Base-by-base conservation (phyloP, 2,888 invertebrate species). In the Agriopis marginaria region DNA sequence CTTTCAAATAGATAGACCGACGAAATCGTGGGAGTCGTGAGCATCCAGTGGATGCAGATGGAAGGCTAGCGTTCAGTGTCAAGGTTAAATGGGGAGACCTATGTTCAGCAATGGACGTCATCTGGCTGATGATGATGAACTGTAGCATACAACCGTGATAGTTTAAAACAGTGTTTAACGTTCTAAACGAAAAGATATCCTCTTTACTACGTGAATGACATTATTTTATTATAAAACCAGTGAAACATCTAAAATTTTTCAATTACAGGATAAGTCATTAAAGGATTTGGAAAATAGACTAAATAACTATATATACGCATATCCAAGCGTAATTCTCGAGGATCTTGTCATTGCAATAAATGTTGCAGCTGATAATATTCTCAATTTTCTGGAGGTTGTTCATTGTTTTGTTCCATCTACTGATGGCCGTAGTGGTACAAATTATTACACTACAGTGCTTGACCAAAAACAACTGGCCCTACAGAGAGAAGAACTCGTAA, bases 401-500 rank as follows among this genome's bases (percentile, higher is more conserved):
- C 79, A 85, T 51, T 76, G 80, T 59, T 78, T 78, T 0, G 73
- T 72, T 8, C 60, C 66, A 3, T 67, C 68, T 7, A 50, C 62
- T 9, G 68, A 59, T 10, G 73, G 60, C 47, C n/a, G 44, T 3
- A 82, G 81, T 9, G 78, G 78, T 7, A 64, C 71, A 12, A 74
- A 74, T 0, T 79, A 79, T 39, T 85, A 79, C 56, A 77, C 64
- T 17, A 90, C 89, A 0, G 89, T 90, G 10, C 77, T 92, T 44
- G 92, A 92, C 69, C 74, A 74, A 11, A 90, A 88, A 70, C 89
- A 89, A 59, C 49, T 86, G 40, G 72, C 76, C 3, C 75, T 92
- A 45, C 90, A 90, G 67, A 90, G 78, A 59, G 87, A 90, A 42
- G 90, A 90, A 78, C 84, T 90, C 54, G 92, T 91, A 77, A 85